A percentile compares a stretch with the other conserved stretches of the same genome.
Conservation (phyloP, 2,888 invertebrate species). For the Rhaphigaster nebulosa region DNA sequence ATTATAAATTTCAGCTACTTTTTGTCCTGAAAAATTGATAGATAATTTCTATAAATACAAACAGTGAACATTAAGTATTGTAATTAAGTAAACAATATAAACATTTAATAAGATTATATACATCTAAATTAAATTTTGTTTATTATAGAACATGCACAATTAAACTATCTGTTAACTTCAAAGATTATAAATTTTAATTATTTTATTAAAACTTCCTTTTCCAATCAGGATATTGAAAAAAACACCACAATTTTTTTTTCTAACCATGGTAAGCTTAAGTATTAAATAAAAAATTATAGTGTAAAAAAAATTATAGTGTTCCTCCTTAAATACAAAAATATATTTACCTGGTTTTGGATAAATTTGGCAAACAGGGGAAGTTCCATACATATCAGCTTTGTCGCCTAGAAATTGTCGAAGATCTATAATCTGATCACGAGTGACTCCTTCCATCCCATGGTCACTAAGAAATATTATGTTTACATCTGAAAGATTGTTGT, state of each 20-base stretch:
- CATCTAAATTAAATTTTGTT: too few relatives aligned
- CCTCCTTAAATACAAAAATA: background rate
- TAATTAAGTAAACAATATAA: background rate
- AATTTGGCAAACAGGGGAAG: slow-evolving; percentile 75
- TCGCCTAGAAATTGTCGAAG: slow-evolving; percentile 72
- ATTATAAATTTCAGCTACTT: slow-evolving; percentile 51
- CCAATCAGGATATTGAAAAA: too few relatives aligned
- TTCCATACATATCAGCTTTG: slow-evolving; percentile 72
- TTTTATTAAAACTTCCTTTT: too few relatives aligned
- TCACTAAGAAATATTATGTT: slow-evolving; percentile 81
- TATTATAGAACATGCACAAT: background rate
- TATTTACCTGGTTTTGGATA: slow-evolving; percentile 72
- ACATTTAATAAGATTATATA: too few relatives aligned
- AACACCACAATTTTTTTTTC: too few relatives aligned
- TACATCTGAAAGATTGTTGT: slow-evolving; percentile 70
- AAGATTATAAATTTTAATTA: too few relatives aligned
- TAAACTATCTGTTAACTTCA: too few relatives aligned
- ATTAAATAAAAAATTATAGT: too few relatives aligned
- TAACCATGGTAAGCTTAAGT: too few relatives aligned
- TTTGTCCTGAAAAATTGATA: slow-evolving; percentile 47
- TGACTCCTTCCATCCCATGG: slow-evolving; percentile 78
- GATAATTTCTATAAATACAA: background rate
- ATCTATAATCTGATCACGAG: slow-evolving; percentile 72
- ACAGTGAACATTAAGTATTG: background rate
- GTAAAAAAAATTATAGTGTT: background rate